Conservation (phyloP, 1,140 invertebrate genomes). For the Cherax quadricarinatus region DNA sequence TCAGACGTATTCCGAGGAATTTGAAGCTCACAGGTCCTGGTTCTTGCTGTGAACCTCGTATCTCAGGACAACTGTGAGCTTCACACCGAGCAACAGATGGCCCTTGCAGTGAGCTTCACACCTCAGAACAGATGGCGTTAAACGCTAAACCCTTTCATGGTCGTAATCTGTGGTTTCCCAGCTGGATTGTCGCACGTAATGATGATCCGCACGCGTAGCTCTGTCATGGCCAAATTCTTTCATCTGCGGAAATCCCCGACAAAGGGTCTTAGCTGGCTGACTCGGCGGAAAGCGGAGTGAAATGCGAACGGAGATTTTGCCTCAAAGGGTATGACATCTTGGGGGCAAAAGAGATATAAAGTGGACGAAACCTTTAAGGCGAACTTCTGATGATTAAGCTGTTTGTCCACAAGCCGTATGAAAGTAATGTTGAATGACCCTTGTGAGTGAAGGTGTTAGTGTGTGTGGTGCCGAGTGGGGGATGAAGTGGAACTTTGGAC, state of each 20-base stretch:
- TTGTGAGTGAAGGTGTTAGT: too few species aligned
- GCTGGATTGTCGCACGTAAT: neutral
- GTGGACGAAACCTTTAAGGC: neutral
- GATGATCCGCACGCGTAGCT: constrained; percentile 4
- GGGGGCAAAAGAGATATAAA: neutral
- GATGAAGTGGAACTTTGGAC: too few species aligned
- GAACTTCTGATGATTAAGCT: neutral
- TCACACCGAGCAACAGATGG: too few species aligned
- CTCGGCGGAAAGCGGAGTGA: constrained; percentile 29
- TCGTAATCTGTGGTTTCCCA: neutral
- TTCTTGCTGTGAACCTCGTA: too few species aligned
- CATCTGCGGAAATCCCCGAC: constrained; percentile 31
- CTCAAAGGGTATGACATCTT: neutral
- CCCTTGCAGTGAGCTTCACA: neutral
- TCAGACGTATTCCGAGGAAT: too few species aligned
- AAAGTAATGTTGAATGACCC: too few species aligned
- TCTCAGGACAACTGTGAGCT: too few species aligned
- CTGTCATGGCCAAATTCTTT: constrained; percentile 26
- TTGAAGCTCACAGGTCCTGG: too few species aligned
- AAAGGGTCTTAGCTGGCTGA: constrained; percentile 30
- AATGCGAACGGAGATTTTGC: constrained; percentile 18
- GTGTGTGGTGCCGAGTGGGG: too few species aligned
- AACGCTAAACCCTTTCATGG: neutral
- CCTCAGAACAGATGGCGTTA: neutral
- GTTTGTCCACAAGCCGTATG: neutral